Evolutionary conservation across 1,140 invertebrate genomes (phyloP), one percentile per base, ranked within the genome.

Genomic region (Zaprionus camerounensis): DNA sequence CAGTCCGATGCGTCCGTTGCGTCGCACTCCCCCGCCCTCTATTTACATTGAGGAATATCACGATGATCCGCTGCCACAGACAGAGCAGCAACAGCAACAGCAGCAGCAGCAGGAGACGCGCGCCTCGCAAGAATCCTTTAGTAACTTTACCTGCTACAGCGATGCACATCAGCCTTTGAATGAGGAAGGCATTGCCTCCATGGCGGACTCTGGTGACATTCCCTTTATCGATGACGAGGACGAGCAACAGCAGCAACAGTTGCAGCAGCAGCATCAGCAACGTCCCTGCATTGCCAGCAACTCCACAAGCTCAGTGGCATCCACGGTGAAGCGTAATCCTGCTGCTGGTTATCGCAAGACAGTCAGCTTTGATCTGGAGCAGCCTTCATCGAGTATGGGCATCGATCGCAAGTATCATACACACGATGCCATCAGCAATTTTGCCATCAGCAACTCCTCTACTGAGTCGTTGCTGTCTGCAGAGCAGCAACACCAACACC

Each of bases 191-290:
- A 92, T 93, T 13, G 92, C 92, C 17, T 92, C 91, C 6, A 78
- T 91, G 59, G 88, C 85, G 7, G 81, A 88, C 28, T 84, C 82
- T 1, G 87, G 91, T 26, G 87, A 93, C 11, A 93, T 93, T 64
- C 92, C 92, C 17, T 93, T 92, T 20, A 93, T 93, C 31, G 92
- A 93, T 31, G 92, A 93, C 38, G 91, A 87, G 13, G 91, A 92
- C 38, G 85, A 83, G 64, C 80, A 81, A 26, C 77, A 68, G 15
- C 75, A 74, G 15, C 78, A 77, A 13, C 80, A 76, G 5, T 56
- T 59, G n/a, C 71, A 59, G 15, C 66, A 49, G 6, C 67, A 63
- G 13, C 80, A 80, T 26, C 66, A 58, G 11, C 80, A 76, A 26
- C 67, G 63, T 36, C 66, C 75, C 1, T 71, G 86, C 70, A 41